phyloP scores from a whole-genome alignment of 2,888 invertebrate genomes.

The Metallyticus violacea region DNA sequence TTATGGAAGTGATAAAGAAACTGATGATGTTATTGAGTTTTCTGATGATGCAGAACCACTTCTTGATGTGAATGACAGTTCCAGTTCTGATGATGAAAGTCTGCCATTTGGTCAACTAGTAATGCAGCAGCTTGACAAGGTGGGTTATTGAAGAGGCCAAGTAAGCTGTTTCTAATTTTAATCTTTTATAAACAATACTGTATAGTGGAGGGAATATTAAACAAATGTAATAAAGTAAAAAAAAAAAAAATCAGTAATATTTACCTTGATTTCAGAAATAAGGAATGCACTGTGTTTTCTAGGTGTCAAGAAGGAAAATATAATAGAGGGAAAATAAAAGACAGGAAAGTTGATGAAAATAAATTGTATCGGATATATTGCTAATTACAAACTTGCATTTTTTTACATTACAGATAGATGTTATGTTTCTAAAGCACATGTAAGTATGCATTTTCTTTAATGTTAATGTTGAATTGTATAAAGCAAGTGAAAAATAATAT shows the following conservation, averaged over 20 bases:
- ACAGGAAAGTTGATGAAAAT: not conserved
- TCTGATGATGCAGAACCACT: constrained; percentile 59
- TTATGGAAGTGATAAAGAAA: constrained; percentile 60
- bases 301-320: not conserved
- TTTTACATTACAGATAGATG: not conserved
- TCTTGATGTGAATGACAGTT: constrained; percentile 41
- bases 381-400: not conserved
- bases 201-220: not conserved
- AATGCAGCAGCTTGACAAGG: constrained; percentile 29
- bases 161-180: not conserved
- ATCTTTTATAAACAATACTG: not conserved
- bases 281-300: not conserved
- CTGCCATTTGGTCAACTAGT: constrained; percentile 25
- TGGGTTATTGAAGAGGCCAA: constrained; percentile 22
- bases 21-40: constrained; percentile 58
- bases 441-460: not conserved
- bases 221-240: not conserved
- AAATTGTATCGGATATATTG: not conserved
- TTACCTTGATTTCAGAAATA: not conserved
- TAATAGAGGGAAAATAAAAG: not conserved
- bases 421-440: not conserved
- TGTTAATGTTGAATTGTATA: not conserved
- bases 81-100: constrained; percentile 47
- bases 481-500: not conserved
- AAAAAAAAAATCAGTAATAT: not conserved